phyloP scores from a whole-genome alignment of 2,797 vertebrate species.

The Urocyon cinereoargenteus region DNA sequence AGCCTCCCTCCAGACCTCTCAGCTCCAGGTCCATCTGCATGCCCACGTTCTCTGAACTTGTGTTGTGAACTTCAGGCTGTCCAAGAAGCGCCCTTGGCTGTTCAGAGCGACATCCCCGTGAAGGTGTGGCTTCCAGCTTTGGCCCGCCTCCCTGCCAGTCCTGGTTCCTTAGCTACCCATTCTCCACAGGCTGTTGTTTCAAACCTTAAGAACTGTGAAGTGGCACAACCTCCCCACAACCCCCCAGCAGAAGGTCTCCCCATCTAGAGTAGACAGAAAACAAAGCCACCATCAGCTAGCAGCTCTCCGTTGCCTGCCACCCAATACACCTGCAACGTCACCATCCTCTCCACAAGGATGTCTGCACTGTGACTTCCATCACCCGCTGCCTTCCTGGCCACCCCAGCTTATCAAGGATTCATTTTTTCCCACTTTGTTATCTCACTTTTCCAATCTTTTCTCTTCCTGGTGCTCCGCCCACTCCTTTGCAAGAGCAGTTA shows the following conservation, averaged over 20 bases:
- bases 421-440: neutral
- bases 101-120: too few species aligned
- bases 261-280: neutral
- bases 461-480: too few species aligned
- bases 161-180: too few species aligned
- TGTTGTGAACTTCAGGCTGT: too few species aligned
- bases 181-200: too few species aligned
- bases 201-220: neutral
- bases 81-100: too few species aligned
- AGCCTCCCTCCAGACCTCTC: too few species aligned
- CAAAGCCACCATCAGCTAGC: neutral
- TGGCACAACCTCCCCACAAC: fast-evolving
- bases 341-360: too few species aligned
- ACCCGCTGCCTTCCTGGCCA: neutral
- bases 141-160: too few species aligned
- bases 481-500: neutral
- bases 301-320: neutral
- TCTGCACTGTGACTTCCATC: neutral
- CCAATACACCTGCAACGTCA: neutral
- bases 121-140: too few species aligned
- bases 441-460: neutral
- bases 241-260: neutral
- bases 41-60: too few species aligned
- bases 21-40: too few species aligned
- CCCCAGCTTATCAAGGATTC: neutral